Conservation (phyloP, 2,888 invertebrate genomes). For the Cactoblastis cactorum region DNA sequence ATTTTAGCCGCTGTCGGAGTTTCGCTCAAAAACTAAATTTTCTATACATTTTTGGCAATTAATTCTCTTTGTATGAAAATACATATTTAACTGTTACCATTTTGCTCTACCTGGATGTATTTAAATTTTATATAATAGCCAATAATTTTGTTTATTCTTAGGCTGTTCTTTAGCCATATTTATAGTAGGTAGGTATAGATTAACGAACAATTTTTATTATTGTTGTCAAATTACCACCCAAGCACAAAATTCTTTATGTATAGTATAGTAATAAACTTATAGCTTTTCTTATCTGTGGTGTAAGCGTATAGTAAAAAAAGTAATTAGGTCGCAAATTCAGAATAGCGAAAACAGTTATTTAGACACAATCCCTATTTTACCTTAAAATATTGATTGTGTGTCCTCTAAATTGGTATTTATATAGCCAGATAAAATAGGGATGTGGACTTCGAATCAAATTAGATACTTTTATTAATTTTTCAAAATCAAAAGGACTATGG, state of each 20-base stretch:
- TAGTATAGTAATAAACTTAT: too few species aligned
- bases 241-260: constrained; percentile 48
- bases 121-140: constrained; percentile 3
- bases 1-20: constrained; percentile 13
- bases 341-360: constrained; percentile 19
- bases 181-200: constrained; percentile 15
- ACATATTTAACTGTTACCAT: constrained; percentile 8
- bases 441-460: too few species aligned
- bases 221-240: constrained; percentile 34
- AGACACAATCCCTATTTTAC: too few species aligned
- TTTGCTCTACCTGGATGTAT: constrained; percentile 1
- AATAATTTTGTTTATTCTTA: constrained; percentile 9
- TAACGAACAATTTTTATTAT: constrained; percentile 27
- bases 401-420: too few species aligned
- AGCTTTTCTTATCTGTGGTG: too few species aligned
- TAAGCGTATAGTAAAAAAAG: constrained; percentile 17
- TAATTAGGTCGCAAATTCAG: constrained; percentile 5
- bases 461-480: too few species aligned
- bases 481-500: too few species aligned
- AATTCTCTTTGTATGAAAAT: constrained; percentile 2
- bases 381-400: too few species aligned
- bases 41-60: constrained; percentile 6
- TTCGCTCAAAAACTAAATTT: constrained; percentile 14
- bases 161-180: constrained; percentile 13
- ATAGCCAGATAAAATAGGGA: too few species aligned